A percentile compares a stretch with the other conserved stretches of the same genome.
Evolutionary conservation across 2,113 vertebrate species (phyloP).

Genomic region (Eclectus roratus): DNA sequence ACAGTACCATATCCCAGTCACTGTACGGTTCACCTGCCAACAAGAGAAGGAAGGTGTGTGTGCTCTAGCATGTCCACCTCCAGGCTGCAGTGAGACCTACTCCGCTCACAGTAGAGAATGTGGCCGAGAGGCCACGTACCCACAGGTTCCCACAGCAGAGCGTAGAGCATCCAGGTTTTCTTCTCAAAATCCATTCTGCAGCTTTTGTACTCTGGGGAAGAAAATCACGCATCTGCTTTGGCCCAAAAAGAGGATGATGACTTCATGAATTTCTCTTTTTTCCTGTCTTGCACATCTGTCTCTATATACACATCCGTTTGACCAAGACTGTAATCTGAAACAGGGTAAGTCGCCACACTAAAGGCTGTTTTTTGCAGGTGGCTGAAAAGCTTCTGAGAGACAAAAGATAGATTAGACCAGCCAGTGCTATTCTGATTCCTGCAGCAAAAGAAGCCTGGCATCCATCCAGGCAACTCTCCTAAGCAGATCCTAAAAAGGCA

Average conservation of each 20-base stretch:
- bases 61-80: not conserved
- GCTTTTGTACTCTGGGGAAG: not conserved
- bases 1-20: accelerated
- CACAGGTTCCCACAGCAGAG: accelerated
- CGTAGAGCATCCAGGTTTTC: not conserved
- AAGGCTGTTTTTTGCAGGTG: not conserved
- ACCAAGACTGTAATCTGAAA: not conserved
- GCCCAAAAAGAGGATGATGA: not conserved
- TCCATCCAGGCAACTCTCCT: not conserved
- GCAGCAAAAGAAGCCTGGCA: not conserved
- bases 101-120: accelerated
- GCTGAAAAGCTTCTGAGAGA: not conserved
- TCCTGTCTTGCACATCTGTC: not conserved
- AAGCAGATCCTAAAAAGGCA: not conserved
- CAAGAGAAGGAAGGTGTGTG: no score
- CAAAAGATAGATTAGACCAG: not conserved
- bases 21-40: accelerated
- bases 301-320: not conserved
- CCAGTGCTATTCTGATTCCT: not conserved
- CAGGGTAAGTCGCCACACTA: not conserved
- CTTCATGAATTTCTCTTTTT: not conserved
- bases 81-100: not conserved
- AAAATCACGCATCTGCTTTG: not conserved
- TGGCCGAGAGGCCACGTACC: not conserved
- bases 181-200: not conserved